These are phyloP conservation scores for Thereva unica DNA, from an alignment of 2,888 invertebrate species.

Conservation along the genomic window DNA sequence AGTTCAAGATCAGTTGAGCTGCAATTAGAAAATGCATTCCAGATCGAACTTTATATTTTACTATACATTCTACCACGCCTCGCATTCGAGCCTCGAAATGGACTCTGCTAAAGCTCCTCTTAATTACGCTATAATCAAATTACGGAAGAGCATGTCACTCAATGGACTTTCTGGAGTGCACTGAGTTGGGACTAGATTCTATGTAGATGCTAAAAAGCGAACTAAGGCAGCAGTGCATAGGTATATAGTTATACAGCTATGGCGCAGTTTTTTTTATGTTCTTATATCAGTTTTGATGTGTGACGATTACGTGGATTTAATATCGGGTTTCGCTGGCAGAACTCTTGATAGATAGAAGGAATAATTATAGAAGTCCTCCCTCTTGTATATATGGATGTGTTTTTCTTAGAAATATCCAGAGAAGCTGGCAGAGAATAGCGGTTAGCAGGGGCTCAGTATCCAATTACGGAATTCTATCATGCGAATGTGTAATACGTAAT, in stretches of 20 bases:
- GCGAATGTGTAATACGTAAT: conserved; percentile 18
- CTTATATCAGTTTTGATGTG: not conserved
- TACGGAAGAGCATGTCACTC: conserved; percentile 30
- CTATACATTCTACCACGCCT: not conserved
- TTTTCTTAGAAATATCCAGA: not conserved
- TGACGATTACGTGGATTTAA: conserved; percentile 27
- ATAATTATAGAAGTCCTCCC: conserved; percentile 13
- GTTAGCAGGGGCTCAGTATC: conserved; percentile 22
- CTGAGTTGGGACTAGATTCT: conserved; percentile 1
- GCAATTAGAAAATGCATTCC: conserved; percentile 27
- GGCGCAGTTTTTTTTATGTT: not conserved
- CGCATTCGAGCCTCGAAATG: conserved; percentile 10
- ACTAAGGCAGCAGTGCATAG: not conserved
- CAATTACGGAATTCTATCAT: conserved; percentile 34
- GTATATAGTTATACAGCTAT: not conserved
- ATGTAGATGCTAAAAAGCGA: no score
- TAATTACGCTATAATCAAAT: conserved; percentile 37
- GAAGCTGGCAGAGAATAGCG: conserved; percentile 25
- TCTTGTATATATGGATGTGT: not conserved
- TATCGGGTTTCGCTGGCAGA: conserved; percentile 23
- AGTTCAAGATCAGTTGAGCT: conserved; percentile 13
- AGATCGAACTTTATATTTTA: conserved; percentile 3
- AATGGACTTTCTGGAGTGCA: not conserved
- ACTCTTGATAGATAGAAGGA: not conserved
- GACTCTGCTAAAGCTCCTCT: conserved; percentile 22